phyloP scores from a whole-genome alignment of 2,797 vertebrate genomes.

The Lutjanus argentimaculatus region DNA sequence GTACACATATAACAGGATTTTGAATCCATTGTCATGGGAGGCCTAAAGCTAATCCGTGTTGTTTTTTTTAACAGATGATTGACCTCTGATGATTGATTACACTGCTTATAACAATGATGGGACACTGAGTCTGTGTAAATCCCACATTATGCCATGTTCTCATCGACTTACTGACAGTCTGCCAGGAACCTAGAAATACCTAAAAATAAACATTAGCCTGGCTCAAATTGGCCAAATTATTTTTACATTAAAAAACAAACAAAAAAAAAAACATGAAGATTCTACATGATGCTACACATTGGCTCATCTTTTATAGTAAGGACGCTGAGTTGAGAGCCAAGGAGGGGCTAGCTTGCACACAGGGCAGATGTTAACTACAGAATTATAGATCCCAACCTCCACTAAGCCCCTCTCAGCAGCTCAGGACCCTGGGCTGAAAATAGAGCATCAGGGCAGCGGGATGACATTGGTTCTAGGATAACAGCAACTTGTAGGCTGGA shows the following conservation, averaged over 20 bases:
- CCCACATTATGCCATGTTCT: conserved; percentile 60
- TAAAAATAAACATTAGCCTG: conserved; percentile 11
- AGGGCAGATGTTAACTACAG: conserved; percentile 84
- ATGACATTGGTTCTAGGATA: conserved; percentile 77
- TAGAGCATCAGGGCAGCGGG: conserved; percentile 76
- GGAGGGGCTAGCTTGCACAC: conserved; percentile 59
- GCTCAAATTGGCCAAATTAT: conserved; percentile 16
- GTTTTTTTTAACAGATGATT: conserved; percentile 51
- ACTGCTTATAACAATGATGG: conserved; percentile 54
- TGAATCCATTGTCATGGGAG: conserved; percentile 36
- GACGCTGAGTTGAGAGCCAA: conserved; percentile 57
- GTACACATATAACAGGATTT: conserved; percentile 11
- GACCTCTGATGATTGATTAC: conserved; percentile 73
- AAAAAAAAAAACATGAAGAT: neutral
- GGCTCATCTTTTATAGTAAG: conserved; percentile 37
- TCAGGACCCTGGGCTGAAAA: conserved; percentile 83
- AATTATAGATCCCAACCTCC: conserved; percentile 79
- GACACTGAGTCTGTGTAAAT: conserved; percentile 64
- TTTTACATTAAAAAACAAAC: neutral
- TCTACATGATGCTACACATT: conserved; percentile 25
- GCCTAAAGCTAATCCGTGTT: conserved; percentile 57
- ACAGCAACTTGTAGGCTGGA: conserved; percentile 70
- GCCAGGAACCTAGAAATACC: conserved; percentile 28
- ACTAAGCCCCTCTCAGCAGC: conserved; percentile 85
- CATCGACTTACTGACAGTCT: conserved; percentile 36